phyloP scores from a whole-genome alignment of 2,888 invertebrate genomes.

The Drosophila meridionalis region DNA sequence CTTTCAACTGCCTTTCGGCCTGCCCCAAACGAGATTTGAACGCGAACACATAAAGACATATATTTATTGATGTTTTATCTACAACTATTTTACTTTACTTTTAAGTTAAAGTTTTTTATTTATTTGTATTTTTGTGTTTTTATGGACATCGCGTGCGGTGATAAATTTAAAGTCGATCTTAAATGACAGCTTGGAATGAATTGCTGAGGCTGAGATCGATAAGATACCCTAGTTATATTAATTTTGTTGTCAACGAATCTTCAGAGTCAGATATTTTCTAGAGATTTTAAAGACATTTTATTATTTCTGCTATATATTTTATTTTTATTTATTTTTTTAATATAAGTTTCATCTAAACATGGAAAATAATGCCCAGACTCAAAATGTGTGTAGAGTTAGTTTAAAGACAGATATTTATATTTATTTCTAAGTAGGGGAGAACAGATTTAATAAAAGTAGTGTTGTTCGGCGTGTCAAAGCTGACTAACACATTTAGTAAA shows the following conservation, averaged over 20 bases:
- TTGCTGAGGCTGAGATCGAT: background rate
- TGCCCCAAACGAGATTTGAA: constrained; percentile 44
- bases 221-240: background rate
- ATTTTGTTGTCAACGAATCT: background rate
- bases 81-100: constrained; percentile 1
- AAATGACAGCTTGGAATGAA: background rate
- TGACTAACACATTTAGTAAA: too few species aligned
- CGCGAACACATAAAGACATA: constrained; percentile 21
- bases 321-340: too few species aligned
- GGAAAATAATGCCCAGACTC: too few species aligned
- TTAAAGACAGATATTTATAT: too few species aligned
- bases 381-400: too few species aligned
- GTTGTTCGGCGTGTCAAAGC: too few species aligned
- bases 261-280: too few species aligned
- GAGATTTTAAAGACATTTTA: too few species aligned
- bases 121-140: constrained; percentile 15
- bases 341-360: too few species aligned
- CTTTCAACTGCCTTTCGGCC: constrained; percentile 59
- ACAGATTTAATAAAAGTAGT: too few species aligned
- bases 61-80: constrained; percentile 26
- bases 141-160: constrained; percentile 53
- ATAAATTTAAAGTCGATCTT: constrained; percentile 41
- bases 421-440: too few species aligned
- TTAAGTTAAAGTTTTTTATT: constrained; percentile 2
- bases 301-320: too few species aligned